These are phyloP conservation scores for Hydrolagus affinis DNA, from an alignment of 2,113 vertebrate genomes.

Conservation along the genomic window DNA sequence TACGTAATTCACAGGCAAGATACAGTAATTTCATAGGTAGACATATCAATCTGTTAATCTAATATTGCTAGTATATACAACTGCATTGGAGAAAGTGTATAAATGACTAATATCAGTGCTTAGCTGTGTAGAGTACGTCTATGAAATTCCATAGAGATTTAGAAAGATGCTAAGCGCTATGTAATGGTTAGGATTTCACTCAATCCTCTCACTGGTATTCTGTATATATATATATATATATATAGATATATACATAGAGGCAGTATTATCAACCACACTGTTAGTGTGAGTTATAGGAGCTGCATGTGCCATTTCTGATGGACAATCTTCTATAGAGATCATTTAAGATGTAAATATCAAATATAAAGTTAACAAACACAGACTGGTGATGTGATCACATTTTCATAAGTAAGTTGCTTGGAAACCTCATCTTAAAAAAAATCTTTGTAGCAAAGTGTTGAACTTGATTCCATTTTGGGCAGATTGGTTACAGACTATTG, in stretches of 20 bases:
- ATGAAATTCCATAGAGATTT: constrained; percentile 32
- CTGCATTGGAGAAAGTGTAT: constrained; percentile 28
- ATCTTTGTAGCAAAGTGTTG: constrained; percentile 56
- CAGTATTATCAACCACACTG: constrained; percentile 44
- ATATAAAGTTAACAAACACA: constrained; percentile 48
- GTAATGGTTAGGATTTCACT: constrained; percentile 38
- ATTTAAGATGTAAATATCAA: constrained; percentile 47
- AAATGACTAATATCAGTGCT: constrained; percentile 28
- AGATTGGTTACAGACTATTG: constrained; percentile 53
- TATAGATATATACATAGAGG: constrained; percentile 43
- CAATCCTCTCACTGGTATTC: constrained; percentile 46
- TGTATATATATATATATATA: constrained; percentile 44
- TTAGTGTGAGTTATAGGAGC: constrained; percentile 42
- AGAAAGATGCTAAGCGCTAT: constrained; percentile 32
- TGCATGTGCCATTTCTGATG: constrained; percentile 50
- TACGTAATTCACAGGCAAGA: constrained; percentile 66
- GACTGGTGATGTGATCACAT: constrained; percentile 44
- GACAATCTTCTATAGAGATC: constrained; percentile 44
- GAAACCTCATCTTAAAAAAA: constrained; percentile 43
- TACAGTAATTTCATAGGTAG: constrained; percentile 29
- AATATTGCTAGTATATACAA: constrained; percentile 31
- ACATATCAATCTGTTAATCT: constrained; percentile 31
- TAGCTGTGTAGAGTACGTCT: constrained; percentile 32
- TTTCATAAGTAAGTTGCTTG: constrained; percentile 53
- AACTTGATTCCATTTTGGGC: constrained; percentile 55